Base-by-base conservation (phyloP, 2,888 invertebrate species). In the Vanessa cardui region DNA sequence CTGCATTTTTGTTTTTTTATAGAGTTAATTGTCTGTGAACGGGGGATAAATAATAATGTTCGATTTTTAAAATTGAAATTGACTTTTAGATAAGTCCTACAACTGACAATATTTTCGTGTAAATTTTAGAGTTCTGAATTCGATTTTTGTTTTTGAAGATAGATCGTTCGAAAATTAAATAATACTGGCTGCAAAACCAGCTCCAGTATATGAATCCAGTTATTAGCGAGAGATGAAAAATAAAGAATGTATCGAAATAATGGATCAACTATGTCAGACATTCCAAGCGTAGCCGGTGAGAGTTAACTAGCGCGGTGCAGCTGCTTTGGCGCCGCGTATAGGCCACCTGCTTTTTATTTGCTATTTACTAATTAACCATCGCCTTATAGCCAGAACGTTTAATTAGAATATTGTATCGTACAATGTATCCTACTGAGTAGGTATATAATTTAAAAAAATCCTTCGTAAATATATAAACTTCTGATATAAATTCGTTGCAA, bases 21-120 rank as follows among this genome's bases (percentile, higher is more conserved):
- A 68, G 72, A 75, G 76, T 80, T 88, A 88, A 89, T 88, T 86
- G 86, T 80, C 83, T 86, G 86, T 83, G 86, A 88, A 87, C 76
- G 68, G 20, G n/a, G 21, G 18, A 18, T 44, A 18, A 54, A 31
- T n/a, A 59, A 58, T 62, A 45, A 31, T 49, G 7, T 61, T 58
- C 47, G 18, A 50, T 33, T 62, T 54, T 33, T 18, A n/a, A 56
- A 21, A 44, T 18, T 50, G 3, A 50, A 50, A 50, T 4, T 18
- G 18, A 12, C 49, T 49, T 49, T 49, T 20, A 20, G 9, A 0
- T 18, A 47, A 7, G 2, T 12, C 12, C 39, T 3, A 2, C 8
- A 39, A 39, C 39, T 1, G 12, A 12, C 39, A 39, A 12, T 3
- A 39, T 12, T 4, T 39, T 12, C 1, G 0, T 39, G 39, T 12